Evolutionary conservation across 1,140 invertebrate genomes (phyloP).

Genomic region (Mya arenaria): DNA sequence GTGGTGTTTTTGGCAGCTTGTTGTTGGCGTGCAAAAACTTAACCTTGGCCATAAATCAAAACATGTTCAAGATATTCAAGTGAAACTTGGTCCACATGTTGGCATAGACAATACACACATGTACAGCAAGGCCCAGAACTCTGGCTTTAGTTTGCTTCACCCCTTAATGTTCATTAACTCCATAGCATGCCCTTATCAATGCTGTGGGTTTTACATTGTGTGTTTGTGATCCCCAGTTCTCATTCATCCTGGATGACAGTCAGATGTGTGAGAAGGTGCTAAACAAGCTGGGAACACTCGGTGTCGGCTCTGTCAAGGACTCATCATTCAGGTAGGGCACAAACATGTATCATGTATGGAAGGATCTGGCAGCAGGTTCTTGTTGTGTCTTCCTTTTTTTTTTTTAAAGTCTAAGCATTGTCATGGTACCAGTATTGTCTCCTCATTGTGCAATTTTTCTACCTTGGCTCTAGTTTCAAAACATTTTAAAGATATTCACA

Average conservation of each 20-base stretch:
- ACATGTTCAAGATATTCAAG: neutral
- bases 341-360: no score
- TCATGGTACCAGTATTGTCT: no score
- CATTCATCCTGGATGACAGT: conserved; percentile 60
- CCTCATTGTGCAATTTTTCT: no score
- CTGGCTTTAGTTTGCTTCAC: neutral
- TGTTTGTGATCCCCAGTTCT: conserved; percentile 42
- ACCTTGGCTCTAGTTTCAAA: no score
- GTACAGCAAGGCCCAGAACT: neutral
- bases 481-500: no score
- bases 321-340: conserved; percentile 77
- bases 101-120: neutral
- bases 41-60: neutral
- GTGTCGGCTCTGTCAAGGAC: conserved; percentile 68
- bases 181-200: neutral
- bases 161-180: neutral
- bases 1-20: no score
- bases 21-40: no score
- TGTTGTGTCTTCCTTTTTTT: no score
- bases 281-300: conserved; percentile 64
- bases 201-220: neutral
- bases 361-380: no score
- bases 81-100: neutral
- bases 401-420: no score
- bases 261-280: conserved; percentile 75